Evolutionary conservation across 2,113 vertebrate genomes (phyloP).

Genomic region (Bucco capensis): DNA sequence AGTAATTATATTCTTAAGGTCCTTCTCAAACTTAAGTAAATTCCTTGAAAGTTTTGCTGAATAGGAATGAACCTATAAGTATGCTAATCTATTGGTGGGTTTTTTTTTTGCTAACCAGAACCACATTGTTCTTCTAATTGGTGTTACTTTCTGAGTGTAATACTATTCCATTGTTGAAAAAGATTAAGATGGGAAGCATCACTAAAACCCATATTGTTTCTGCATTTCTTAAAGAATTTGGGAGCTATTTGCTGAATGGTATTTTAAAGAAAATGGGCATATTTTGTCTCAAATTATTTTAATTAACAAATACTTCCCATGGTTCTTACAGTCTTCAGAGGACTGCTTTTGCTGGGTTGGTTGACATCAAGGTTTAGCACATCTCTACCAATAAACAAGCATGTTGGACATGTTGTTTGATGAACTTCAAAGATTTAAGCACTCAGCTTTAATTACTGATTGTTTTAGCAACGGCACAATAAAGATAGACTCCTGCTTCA

Average conservation of each 20-base stretch:
- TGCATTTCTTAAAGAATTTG: background rate
- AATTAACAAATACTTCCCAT: background rate
- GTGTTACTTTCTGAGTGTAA: background rate
- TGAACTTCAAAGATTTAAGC: slow-evolving; percentile 85
- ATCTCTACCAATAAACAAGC: slow-evolving; percentile 45
- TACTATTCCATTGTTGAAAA: background rate
- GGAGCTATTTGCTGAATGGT: background rate
- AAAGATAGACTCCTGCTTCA: slow-evolving; percentile 61
- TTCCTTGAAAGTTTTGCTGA: background rate
- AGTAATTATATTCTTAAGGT: background rate
- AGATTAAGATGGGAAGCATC: background rate
- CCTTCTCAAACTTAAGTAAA: background rate
- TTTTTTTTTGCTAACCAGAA: background rate
- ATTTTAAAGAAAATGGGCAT: background rate
- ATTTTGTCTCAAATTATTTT: background rate
- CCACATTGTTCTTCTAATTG: background rate
- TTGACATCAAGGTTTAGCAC: slow-evolving; percentile 28
- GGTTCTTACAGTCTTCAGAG: background rate
- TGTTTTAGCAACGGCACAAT: slow-evolving; percentile 78
- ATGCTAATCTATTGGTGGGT: too few species aligned
- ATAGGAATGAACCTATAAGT: background rate
- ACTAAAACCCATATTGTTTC: background rate
- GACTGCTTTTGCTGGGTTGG: background rate
- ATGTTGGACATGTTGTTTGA: slow-evolving; percentile 82
- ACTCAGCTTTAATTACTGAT: slow-evolving; percentile 85